Evolutionary conservation across 2,797 vertebrate species (phyloP).

Genomic region (Acrossocheilus fasciatus): DNA sequence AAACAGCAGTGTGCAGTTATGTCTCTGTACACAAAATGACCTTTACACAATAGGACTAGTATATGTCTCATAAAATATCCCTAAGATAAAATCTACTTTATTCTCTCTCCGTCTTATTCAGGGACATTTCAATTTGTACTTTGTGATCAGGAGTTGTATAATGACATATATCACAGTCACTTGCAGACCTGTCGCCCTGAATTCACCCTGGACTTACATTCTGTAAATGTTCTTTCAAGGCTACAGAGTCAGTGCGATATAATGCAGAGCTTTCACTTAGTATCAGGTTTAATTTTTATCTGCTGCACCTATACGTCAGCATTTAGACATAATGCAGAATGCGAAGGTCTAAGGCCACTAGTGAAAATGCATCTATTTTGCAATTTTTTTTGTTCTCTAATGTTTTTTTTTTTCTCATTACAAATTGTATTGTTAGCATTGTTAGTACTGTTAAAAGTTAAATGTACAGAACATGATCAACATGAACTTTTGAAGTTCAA

Average conservation of each 20-base stretch:
- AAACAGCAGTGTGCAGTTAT: constrained; percentile 7
- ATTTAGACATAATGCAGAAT: background rate
- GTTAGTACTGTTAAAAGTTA: too few relatives aligned
- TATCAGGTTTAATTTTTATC: background rate
- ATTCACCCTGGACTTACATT: background rate
- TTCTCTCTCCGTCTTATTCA: background rate
- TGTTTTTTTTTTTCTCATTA: background rate
- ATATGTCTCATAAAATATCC: constrained; percentile 50
- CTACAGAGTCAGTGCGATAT: too few relatives aligned
- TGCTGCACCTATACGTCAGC: background rate
- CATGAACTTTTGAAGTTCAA: too few relatives aligned
- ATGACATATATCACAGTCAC: constrained; percentile 2
- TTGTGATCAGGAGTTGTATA: constrained; percentile 25
- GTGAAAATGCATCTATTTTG: background rate
- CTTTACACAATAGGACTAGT: constrained; percentile 28
- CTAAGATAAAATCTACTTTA: constrained; percentile 33
- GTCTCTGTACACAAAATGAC: constrained; percentile 43
- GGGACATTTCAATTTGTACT: constrained; percentile 23
- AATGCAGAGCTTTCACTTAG: background rate
- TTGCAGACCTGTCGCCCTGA: background rate
- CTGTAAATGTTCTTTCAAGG: background rate
- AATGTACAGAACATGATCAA: too few relatives aligned
- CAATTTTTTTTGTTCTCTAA: background rate
- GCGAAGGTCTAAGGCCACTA: background rate
- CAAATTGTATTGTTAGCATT: background rate